phyloP scores from a whole-genome alignment of 2,888 invertebrate species.

The Drosophila paucipuncta region DNA sequence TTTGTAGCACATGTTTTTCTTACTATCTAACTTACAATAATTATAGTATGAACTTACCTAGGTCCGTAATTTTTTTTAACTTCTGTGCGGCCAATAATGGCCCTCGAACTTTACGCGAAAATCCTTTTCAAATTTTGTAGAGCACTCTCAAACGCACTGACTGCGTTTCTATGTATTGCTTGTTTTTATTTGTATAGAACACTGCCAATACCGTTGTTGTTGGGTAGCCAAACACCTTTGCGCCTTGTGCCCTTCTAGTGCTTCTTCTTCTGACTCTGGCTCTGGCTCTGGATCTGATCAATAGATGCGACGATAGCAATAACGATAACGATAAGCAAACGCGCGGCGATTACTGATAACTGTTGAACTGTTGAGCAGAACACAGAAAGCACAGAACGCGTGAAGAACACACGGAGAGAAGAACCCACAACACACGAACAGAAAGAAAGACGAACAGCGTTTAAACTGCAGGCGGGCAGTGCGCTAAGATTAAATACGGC shows the following conservation, averaged over 20 bases:
- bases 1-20: not conserved
- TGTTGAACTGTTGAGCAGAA: conserved; percentile 24
- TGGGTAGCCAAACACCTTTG: conserved; percentile 21
- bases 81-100: conserved; percentile 33
- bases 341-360: conserved; percentile 38
- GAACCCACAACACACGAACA: conserved; percentile 76
- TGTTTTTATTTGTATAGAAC: conserved; percentile 4
- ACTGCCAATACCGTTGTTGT: conserved; percentile 23
- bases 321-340: conserved; percentile 40
- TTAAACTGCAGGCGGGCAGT: conserved; percentile 81
- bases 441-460: conserved; percentile 81
- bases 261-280: conserved; percentile 8
- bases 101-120: conserved; percentile 19
- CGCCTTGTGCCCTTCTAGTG: conserved; percentile 29
- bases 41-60: conserved; percentile 40
- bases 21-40: not conserved
- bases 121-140: conserved; percentile 33
- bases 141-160: conserved; percentile 35
- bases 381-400: conserved; percentile 21
- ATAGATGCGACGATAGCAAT: conserved; percentile 24
- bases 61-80: conserved; percentile 17
- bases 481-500: conserved; percentile 83
- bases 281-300: conserved; percentile 10
- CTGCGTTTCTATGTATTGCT: not conserved
- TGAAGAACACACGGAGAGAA: conserved; percentile 44